Conservation (phyloP, 2,113 vertebrate genomes). For the Antidorcas marsupialis region DNA sequence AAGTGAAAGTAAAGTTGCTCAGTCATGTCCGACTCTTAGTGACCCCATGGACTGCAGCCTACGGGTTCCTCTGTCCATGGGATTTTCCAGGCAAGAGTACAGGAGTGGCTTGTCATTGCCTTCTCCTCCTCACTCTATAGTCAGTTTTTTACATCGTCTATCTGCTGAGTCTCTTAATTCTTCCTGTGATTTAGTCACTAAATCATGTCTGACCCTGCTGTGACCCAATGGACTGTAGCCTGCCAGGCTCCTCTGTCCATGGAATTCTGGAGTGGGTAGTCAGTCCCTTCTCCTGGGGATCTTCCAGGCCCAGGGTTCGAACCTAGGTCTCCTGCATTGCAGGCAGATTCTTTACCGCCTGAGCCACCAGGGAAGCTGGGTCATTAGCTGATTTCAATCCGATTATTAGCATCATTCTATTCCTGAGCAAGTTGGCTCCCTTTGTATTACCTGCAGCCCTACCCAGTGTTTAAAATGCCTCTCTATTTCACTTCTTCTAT, state of each 20-base stretch:
- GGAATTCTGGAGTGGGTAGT: not conserved
- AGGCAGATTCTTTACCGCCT: not conserved
- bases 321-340: not conserved
- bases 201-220: not conserved
- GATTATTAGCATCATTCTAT: not conserved
- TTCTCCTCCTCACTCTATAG: fast-evolving
- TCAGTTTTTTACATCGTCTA: not conserved
- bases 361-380: not conserved
- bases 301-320: not conserved
- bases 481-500: not conserved
- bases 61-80: too few species aligned
- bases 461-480: not conserved
- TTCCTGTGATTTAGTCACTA: not conserved
- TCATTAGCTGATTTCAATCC: not conserved
- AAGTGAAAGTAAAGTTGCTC: too few species aligned
- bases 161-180: not conserved
- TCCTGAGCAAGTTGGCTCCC: not conserved
- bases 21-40: too few species aligned
- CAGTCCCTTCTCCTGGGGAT: not conserved
- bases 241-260: not conserved
- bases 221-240: not conserved
- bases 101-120: too few species aligned
- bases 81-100: too few species aligned
- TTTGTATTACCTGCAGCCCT: not conserved
- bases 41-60: too few species aligned